Conservation (phyloP, 1,140 invertebrate genomes). For the Drosophila subobscura region DNA sequence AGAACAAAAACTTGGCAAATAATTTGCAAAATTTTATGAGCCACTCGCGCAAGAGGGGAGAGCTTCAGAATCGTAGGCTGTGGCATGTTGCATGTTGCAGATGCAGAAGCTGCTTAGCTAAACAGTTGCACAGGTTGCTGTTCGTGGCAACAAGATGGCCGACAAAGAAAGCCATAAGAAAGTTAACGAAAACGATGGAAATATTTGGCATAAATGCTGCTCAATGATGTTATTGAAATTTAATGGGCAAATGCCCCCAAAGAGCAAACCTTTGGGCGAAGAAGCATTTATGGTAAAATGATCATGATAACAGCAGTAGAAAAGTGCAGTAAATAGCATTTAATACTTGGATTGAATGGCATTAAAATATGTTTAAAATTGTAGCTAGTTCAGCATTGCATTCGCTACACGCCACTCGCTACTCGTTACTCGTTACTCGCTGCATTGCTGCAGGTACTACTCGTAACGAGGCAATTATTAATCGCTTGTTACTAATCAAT, state of each 20-base stretch:
- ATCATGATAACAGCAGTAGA: too few relatives aligned
- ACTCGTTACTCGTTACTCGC: conserved; percentile 24
- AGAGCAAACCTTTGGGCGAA: too few relatives aligned
- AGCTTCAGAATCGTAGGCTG: too few relatives aligned
- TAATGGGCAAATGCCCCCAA: too few relatives aligned
- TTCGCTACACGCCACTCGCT: neutral
- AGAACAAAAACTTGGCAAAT: conserved; percentile 74
- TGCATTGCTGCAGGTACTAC: conserved; percentile 13
- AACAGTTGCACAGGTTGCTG: conserved; percentile 55
- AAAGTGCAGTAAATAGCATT: too few relatives aligned
- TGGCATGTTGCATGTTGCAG: neutral
- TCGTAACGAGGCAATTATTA: conserved; percentile 70
- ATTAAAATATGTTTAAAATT: too few relatives aligned
- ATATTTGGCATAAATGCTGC: conserved; percentile 1
- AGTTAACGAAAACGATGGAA: neutral
- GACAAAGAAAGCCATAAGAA: conserved; percentile 6
- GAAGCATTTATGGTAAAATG: too few relatives aligned
- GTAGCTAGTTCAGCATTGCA: too few relatives aligned
- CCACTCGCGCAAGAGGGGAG: conserved; percentile 14
- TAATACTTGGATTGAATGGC: too few relatives aligned
- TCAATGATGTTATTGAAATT: neutral
- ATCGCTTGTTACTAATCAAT: conserved; percentile 82
- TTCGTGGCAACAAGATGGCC: conserved; percentile 7
- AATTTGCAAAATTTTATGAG: conserved; percentile 78
- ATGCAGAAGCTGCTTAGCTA: conserved; percentile 65